Base-by-base conservation (phyloP, 1,140 invertebrate genomes). In the Drosophila sechellia region DNA sequence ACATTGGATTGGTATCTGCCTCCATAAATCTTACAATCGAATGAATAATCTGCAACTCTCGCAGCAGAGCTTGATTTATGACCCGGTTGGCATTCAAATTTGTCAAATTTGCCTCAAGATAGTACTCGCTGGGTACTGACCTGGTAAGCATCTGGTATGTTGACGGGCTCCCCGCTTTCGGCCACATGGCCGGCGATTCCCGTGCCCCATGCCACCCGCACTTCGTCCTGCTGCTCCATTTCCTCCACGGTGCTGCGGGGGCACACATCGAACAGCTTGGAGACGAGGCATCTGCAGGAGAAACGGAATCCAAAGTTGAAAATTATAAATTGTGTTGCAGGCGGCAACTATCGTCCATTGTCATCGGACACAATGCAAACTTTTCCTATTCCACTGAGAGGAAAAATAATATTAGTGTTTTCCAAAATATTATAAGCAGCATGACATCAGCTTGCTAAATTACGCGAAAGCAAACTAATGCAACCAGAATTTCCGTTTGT, bases 91-190 rank as follows among this genome's bases (percentile, higher is more conserved):
- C 74, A 90, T 90, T 90, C 81, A 90, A 89, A 89, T 90, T 90
- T 81, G 86, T 87, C 81, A 90, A 90, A 70, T 66, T 68, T 73
- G 45, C 39, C 15, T 40, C 13, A 34, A 46, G 58, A 58, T 35
- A 43, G 11, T 12, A 37, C 40, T 37, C 17, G 48, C 40, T 20
- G 3, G 42, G n/a, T 50, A 87, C 94, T 93, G 93, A 97, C 98
- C 95, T 97, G 95, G 93, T 99, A 99, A 50, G 98, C 98, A 93
- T 99, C 97, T 11, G 97, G 96, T 93, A 99, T 98, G 93, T 99
- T 98, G 77, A 98, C 96, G 11, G 97, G 95, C 91, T 98, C 96
- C 17, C 97, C 98, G 78, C 96, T 98, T 87, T 98, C 95, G 2
- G 98, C 98, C 6, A 98, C 98, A 93, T 97, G 97, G 5, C 98